Base-by-base conservation (phyloP, 2,797 vertebrate genomes). In the Cryptoblepharus egeriae region DNA sequence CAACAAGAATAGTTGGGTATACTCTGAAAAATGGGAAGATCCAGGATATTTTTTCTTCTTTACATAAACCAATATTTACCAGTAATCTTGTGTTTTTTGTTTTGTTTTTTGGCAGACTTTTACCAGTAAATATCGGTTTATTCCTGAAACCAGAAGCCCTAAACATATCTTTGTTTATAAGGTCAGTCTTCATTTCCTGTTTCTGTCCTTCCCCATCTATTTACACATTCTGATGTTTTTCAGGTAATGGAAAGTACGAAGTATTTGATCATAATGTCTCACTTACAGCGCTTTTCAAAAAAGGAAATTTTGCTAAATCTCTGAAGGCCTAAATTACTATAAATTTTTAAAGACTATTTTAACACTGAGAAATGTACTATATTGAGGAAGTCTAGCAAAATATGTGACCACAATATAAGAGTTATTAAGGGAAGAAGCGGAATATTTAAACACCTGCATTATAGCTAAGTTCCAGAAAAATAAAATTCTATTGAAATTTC, bases 41-140 rank as follows among this genome's bases (percentile, higher is more conserved):
- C 57, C 5, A 8, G 57, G 22, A 24, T 24, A 58, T 24, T 72
- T 91, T 92, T 93, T 92, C 90, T 94, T 95, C 88, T 96, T 91
- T 94, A 91, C 92, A 95, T 96, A 96, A 95, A 96, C 94, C 93
- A 95, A 94, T 95, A 96, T 96, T 96, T 96, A 95, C 95, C 94
- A 95, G 95, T 95, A 95, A 94, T 93, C 92, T 95, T 96, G 83
- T 96, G 90, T 96, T 96, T n/a, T 95, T 93, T 94, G 91, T 95
- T 93, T 96, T 91, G 94, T 94, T 95, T 93, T 95, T 95, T 95
- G 94, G 95, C 94, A 95, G 93, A 93, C 94, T 93, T 95, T 96
- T 96, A 96, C 94, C 95, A 95, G 93, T 95, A 95, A 95, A 94
- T 96, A 96, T 91, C 95, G 93, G 88, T 95, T 95, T 96, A 94